Evolutionary conservation across 2,888 invertebrate species (phyloP), one percentile per base, ranked within the genome.

Genomic region (Petrolisthes cinctipes): DNA sequence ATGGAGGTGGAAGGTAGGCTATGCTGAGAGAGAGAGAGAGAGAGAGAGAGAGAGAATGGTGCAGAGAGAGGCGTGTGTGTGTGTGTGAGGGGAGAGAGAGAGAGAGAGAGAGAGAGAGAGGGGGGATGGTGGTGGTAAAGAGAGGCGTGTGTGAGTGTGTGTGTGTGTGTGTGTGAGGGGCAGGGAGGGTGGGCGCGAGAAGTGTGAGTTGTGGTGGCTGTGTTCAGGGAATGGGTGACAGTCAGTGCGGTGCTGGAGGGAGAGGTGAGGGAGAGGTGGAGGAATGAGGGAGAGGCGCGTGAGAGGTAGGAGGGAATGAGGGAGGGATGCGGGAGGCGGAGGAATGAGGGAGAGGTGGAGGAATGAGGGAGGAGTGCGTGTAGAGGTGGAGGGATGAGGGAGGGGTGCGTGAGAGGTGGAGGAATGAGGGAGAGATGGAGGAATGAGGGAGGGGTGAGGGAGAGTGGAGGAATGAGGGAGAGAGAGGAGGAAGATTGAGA

Each of bases 71-170:
- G 23, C 20, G 20, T 7, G 56, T 79, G n/a, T 79, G 17, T 54
- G n/a, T 54, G n/a, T 79, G 54, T 79, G 54, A 4, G 78, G 82
- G 37, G 66, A 66, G 51, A 37, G 82, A 37, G 66, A 82, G 66
- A 53, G 82, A 51, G 82, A 51, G 66, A 54, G 71, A n/a, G 71
- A 54, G 71, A 20, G 82, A 71, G 71, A 53, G 53, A 71, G 51
- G 6, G 71, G 4, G 17, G 9, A 61, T 11, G 80, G 53, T 2
- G 80, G 4, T 14, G 61, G 20, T 81, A 20, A 6, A 56, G 14
- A 5, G 80, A 17, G 80, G 17, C 23, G 56, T n/a, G 80, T 51
- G 9, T 76, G 23, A 23, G 76, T 5, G 7, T 6, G 78, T 51
- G 53, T 78, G 78, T 51, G 37, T 11, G 78, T 78, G 37, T 37